Base-by-base conservation (phyloP, 2,797 vertebrate genomes). In the Phoeniculus purpureus region DNA sequence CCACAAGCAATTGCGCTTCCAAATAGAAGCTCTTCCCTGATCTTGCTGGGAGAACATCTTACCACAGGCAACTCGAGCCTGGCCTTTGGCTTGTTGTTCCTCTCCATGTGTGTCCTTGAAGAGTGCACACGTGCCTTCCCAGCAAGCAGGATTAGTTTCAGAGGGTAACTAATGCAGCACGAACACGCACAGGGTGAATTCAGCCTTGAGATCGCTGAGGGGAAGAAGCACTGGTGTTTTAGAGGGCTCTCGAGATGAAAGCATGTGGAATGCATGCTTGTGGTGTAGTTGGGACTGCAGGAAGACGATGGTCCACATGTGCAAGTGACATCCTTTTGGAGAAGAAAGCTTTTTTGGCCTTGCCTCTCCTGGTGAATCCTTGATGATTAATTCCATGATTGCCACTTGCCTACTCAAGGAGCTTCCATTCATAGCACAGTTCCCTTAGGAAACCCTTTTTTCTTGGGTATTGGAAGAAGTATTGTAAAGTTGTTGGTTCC, bases 121-220 rank as follows among this genome's bases (percentile, higher is more conserved):
- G 43, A 23, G 3, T 55, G 73, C 0, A 6, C 14, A 32, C 0
- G 2, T 0, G 1, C 77, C 40, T 23, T 58, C 14, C 58, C 0
- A 0, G 43, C 21, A 29, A 34, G 62, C 0, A 2, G 34, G 26
- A 61, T 93, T 92, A 89, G 67, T 90, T 88, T 58, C 0, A 1
- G 31, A 68, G 48, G 2, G 13, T 94, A 75, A 75, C 50, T 65
- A 88, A 84, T 2, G 9, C 37, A 81, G 74, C 55, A n/a, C 77
- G 61, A 82, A 62, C 71, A n/a, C 4, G 15, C 13, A 10, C 65
- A 2, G 12, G 6, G 13, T 79, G 34, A 50, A 77, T 72, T 74
- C 73, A 88, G 62, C 85, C 85, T 88, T 86, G 85, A 92, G 74
- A 77, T 54, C 54, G n/a, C 48, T 1, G 3, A 70, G 15, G 8